Base-by-base conservation (phyloP, 92 coral and sea anemone species). In the Paragorgia papillata region DNA sequence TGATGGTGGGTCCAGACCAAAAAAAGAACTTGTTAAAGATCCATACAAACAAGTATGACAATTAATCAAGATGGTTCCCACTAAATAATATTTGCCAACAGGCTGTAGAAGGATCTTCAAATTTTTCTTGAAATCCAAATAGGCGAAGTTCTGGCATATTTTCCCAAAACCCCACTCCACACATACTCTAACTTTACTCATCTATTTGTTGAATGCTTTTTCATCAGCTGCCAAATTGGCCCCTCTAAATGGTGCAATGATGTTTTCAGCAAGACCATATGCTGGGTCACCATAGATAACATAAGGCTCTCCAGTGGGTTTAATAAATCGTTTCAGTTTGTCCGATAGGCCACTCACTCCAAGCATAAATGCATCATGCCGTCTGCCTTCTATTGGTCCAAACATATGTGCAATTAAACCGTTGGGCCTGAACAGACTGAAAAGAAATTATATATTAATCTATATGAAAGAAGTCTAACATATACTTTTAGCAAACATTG, bases 161-260 rank as follows among this genome's bases (percentile, higher is more conserved):
- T 88, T 88, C 9, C 92, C 89, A 82, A 88, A 88, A 39, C 89
- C 87, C 92, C 92, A 88, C 66, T 85, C 86, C 9, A 88, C 89
- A 0, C 39, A 14, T 33, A 60, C 68, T 55, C 92, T 48, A 4
- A 88, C 85, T 66, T 80, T 86, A 70, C 93, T 89, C 93, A 89
- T 89, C 28, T 21, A 26, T 20, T 53, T 85, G 56, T 88, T 85
- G 26, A 85, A 88, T 28, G 22, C 75, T 58, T 82, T 83, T 25
- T 88, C 62, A 33, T 69, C 87, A 57, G 57, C 76, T 14, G 87
- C 81, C 41, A 88, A 54, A 7, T 69, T 73, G 10, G 73, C 83
- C 9, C 92, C 92, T 15, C 87, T 58, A 33, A 76, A 85, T 1
- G 89, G 93, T 22, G 85, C 85, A 17, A 89, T 73, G 15, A 89